Conservation (phyloP, 1,140 invertebrate species). For the Goniozus legneri region DNA sequence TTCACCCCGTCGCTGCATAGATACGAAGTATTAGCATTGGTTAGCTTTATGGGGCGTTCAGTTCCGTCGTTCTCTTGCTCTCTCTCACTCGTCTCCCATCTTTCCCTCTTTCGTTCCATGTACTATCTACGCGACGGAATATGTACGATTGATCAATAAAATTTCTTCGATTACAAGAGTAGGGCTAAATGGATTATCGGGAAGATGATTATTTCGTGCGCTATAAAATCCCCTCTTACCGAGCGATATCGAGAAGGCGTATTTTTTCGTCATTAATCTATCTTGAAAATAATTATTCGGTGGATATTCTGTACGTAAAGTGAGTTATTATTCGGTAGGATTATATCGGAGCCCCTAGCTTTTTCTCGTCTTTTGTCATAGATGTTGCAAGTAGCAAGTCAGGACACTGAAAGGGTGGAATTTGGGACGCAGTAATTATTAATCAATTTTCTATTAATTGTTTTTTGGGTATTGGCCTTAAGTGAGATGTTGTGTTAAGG, state of each 20-base stretch:
- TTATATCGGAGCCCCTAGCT: too few species aligned
- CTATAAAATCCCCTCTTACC: too few species aligned
- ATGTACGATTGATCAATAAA: constrained; percentile 57
- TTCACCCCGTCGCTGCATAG: constrained; percentile 45
- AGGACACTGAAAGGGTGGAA: constrained; percentile 14
- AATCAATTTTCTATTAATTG: constrained; percentile 49
- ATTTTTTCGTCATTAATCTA: constrained; percentile 1
- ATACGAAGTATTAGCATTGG: constrained; percentile 56
- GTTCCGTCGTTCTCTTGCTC: constrained; percentile 43
- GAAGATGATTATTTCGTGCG: too few species aligned
- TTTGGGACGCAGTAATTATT: constrained; percentile 38
- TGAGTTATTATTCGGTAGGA: too few species aligned
- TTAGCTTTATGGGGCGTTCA: constrained; percentile 57
- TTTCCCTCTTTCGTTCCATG: constrained; percentile 4
- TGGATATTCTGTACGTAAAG: too few species aligned
- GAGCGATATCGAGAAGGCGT: constrained; percentile 4
- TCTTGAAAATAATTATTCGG: too few species aligned
- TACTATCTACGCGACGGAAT: constrained; percentile 10
- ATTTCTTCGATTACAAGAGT: constrained; percentile 43
- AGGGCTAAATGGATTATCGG: constrained; percentile 44
- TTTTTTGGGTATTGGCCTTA: constrained; percentile 35
- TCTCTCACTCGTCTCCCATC: constrained; percentile 14
- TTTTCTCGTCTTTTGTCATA: constrained; percentile 12
- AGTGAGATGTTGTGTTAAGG: constrained; percentile 45
- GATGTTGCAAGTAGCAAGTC: constrained; percentile 15